phyloP scores from a whole-genome alignment of 2,888 invertebrate species.

The Galerucella pusilla region DNA sequence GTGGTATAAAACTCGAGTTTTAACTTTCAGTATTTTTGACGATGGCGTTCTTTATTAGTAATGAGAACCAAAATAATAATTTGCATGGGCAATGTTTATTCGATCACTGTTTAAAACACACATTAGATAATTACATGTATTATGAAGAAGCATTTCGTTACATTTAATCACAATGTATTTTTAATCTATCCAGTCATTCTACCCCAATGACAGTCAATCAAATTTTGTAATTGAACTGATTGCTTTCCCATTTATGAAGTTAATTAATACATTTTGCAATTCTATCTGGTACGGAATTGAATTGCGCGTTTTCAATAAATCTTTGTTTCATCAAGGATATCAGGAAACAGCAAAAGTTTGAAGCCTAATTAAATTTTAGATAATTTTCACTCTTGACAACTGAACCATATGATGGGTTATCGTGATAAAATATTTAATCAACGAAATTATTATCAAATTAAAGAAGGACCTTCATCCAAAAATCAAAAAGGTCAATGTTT shows the following conservation, averaged over 20 bases:
- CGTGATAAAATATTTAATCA: neutral
- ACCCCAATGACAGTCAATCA: conserved; percentile 23
- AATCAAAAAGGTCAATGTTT: too few relatives aligned
- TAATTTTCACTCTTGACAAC: conserved; percentile 11
- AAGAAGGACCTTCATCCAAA: too few relatives aligned
- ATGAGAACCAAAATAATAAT: too few relatives aligned
- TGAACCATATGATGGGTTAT: neutral
- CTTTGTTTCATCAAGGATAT: conserved; percentile 32
- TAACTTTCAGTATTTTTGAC: too few relatives aligned
- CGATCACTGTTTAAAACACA: neutral
- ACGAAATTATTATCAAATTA: neutral
- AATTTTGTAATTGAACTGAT: conserved; percentile 26
- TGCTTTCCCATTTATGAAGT: conserved; percentile 29
- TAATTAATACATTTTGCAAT: conserved; percentile 33
- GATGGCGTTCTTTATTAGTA: too few relatives aligned
- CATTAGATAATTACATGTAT: too few relatives aligned
- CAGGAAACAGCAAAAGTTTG: conserved; percentile 19
- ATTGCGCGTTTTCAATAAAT: conserved; percentile 29
- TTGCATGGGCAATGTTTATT: neutral
- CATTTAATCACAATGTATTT: neutral
- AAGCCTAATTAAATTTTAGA: conserved; percentile 24
- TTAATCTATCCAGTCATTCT: neutral
- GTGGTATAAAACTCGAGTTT: too few relatives aligned
- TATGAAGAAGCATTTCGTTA: neutral
- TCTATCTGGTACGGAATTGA: conserved; percentile 25